A percentile compares a stretch with the other conserved stretches of the same genome.
Conservation (phyloP, 2,888 invertebrate species). For the Apamea epomidion region DNA sequence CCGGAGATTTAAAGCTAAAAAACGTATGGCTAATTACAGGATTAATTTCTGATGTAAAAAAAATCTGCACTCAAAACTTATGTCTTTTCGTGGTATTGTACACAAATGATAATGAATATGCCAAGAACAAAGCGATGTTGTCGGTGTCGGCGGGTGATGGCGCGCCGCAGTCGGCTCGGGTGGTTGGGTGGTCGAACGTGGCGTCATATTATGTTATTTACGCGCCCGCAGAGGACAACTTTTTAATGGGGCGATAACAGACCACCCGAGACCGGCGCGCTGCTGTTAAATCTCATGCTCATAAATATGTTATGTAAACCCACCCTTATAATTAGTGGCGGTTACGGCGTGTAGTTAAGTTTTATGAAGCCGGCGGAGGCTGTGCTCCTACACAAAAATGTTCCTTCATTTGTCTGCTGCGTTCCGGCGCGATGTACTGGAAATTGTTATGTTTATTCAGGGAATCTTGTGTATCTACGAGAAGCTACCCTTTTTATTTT, state of each 20-base stretch:
- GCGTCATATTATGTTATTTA: conserved; percentile 87
- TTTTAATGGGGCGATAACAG: conserved; percentile 90
- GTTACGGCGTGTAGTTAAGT: conserved; percentile 89
- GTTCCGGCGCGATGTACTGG: conserved; percentile 85
- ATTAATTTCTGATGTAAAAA: conserved; percentile 10
- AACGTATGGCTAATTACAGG: conserved; percentile 19
- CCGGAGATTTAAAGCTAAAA: conserved; percentile 28
- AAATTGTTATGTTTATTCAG: conserved; percentile 88
- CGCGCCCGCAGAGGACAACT: conserved; percentile 88
- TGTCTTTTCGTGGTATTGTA: conserved; percentile 4
- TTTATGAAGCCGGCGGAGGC: conserved; percentile 85
- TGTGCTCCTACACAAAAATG: conserved; percentile 85
- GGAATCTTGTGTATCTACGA: conserved; percentile 79
- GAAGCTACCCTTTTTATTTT: conserved; percentile 77
- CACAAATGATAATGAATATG: conserved; percentile 26
- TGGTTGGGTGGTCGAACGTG: conserved; percentile 52
- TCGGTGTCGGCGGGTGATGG: conserved; percentile 32
- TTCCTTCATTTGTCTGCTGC: conserved; percentile 87
- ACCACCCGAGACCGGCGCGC: conserved; percentile 87
- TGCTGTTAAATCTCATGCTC: conserved; percentile 89
- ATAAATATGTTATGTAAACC: conserved; percentile 91
- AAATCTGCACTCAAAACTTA: neutral
- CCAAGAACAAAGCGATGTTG: conserved; percentile 39
- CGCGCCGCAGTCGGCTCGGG: conserved; percentile 30
- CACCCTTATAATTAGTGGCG: conserved; percentile 90